Evolutionary conservation across 2,888 invertebrate species (phyloP), one percentile per base, ranked within the genome.

Genomic region (Drosophila diplacantha): DNA sequence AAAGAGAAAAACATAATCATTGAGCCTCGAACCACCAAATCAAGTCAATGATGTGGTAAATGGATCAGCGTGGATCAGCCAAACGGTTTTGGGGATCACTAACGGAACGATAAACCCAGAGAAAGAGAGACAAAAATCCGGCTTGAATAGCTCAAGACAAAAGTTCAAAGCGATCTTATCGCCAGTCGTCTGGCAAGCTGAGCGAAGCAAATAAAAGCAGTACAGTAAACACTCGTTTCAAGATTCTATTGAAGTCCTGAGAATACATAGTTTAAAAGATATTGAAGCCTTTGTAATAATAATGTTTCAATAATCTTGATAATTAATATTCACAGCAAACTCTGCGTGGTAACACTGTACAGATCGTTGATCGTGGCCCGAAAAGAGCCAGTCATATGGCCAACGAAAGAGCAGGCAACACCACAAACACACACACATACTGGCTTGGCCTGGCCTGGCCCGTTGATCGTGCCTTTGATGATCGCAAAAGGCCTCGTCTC

Each of bases 141-240:
- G 32, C 70, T 67, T 57, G 61, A 75, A 75, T 75, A 71, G 75
- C 74, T 73, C 26, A 32, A 55, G 77, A 67, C 73, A 73, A 81
- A 70, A 84, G 85, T 84, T 84, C 84, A 84, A 75, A 76, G 72
- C 65, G 84, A 84, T 84, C 72, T 83, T 84, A 84, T 84, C 84
- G 35, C 20, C 12, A 32, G 31, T 2, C 31, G 22, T 24, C 3
- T 14, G 2, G 44, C 59, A 24, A 24, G 7, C 24, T 24, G 7
- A 24, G 7, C 6, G 24, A 47, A 34, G 14, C 11, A 14, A 37
- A 29, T 35, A 51, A 26, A 31, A 47, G 20, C 32, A 22, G 22
- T n/a, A 47, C 31, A 32, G 32, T 32, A 32, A 32, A 22, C n/a
- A 22, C 44, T 41, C 5, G 3, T 2, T 2, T 22, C 3, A 26